Evolutionary conservation across 2,113 vertebrate species (phyloP).

Genomic region (Gorilla gorilla): DNA sequence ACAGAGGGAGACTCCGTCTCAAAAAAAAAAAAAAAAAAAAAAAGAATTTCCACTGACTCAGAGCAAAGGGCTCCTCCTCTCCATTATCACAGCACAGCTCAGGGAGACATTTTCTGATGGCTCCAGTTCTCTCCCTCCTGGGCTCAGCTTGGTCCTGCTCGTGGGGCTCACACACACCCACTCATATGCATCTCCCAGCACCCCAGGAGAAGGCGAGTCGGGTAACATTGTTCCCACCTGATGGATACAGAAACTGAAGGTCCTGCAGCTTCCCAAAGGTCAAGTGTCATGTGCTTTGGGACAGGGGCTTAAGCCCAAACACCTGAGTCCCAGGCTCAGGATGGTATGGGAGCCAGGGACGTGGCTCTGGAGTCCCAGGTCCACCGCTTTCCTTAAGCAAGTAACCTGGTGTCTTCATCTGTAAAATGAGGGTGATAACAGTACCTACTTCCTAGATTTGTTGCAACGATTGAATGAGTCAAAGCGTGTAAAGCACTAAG

Average conservation of each 20-base stretch:
- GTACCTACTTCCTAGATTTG: background rate
- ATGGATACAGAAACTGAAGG: background rate
- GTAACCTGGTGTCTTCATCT: background rate
- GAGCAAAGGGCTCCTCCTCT: slow-evolving; percentile 17
- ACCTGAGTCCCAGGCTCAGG: background rate
- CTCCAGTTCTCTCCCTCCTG: background rate
- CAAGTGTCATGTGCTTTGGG: background rate
- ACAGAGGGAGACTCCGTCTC: too few species aligned
- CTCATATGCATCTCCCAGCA: background rate
- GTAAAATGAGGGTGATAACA: background rate
- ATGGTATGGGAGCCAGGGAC: background rate
- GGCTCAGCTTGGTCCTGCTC: background rate
- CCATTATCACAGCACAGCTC: slow-evolving; percentile 49
- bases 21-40: too few species aligned
- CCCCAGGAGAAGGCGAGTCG: background rate
- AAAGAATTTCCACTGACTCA: slow-evolving; percentile 68
- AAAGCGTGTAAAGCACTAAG: background rate
- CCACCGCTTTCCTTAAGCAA: background rate
- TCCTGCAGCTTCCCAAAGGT: background rate
- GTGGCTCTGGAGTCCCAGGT: background rate
- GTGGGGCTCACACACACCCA: background rate
- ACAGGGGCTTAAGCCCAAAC: background rate
- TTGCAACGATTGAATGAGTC: background rate
- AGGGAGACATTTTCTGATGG: background rate
- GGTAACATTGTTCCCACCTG: background rate